A percentile compares a stretch with the other conserved stretches of the same genome.
Evolutionary conservation across 2,888 invertebrate genomes (phyloP).

Genomic region (Pocota personata): DNA sequence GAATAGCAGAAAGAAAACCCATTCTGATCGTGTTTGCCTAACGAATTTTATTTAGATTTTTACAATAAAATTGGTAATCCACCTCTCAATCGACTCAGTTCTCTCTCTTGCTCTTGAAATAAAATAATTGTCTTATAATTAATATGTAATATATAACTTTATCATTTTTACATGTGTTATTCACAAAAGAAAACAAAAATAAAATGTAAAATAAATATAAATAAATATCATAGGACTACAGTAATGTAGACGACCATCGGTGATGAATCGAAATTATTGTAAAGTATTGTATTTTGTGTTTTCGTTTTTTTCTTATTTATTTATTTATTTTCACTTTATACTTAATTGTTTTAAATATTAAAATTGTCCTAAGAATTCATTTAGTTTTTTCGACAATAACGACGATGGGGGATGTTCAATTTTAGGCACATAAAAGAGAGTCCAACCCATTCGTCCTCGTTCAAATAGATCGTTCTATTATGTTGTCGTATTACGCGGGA

Average conservation of each 20-base stretch:
- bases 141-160: slow-evolving; percentile 38
- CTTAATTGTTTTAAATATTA: slow-evolving; percentile 60
- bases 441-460: slow-evolving; percentile 3
- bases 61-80: slow-evolving; percentile 49
- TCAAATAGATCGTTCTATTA: slow-evolving; percentile 5
- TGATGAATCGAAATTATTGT: slow-evolving; percentile 62
- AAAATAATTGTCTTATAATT: slow-evolving; percentile 50
- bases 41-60: slow-evolving; percentile 53
- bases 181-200: slow-evolving; percentile 38
- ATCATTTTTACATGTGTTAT: slow-evolving; percentile 48
- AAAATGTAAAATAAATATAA: slow-evolving; percentile 66
- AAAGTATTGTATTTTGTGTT: slow-evolving; percentile 20
- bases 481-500: slow-evolving; percentile 4
- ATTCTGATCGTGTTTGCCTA: slow-evolving; percentile 31
- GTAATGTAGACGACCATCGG: slow-evolving; percentile 55
- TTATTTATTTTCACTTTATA: slow-evolving; percentile 40
- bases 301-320: slow-evolving; percentile 18
- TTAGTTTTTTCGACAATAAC: slow-evolving; percentile 56
- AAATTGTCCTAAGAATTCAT: slow-evolving; percentile 70
- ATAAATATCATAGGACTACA: slow-evolving; percentile 70
- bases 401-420: slow-evolving; percentile 63
- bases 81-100: slow-evolving; percentile 68
- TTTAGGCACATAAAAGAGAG: slow-evolving; percentile 47
- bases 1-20: background rate
- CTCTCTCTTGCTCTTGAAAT: slow-evolving; percentile 52